Percentiles rank a stretch among this genome's conserved stretches.
Conservation (phyloP, 2,113 vertebrate genomes). For the Coptodon bakossiorum region DNA sequence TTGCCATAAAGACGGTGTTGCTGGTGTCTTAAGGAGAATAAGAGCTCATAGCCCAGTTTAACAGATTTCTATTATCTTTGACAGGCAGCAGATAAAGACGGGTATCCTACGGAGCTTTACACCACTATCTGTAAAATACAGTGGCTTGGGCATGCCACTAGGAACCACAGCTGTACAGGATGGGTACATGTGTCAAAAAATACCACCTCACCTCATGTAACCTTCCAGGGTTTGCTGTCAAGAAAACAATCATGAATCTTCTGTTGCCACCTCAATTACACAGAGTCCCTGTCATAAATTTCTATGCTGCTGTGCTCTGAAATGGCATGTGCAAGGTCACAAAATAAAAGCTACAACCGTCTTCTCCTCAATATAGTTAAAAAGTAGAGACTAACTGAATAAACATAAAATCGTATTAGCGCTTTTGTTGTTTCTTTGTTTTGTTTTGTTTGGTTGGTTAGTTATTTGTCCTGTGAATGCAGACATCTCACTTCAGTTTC, state of each 20-base stretch:
- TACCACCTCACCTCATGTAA: not conserved
- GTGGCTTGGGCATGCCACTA: not conserved
- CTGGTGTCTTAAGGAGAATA: not conserved
- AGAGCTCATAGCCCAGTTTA: not conserved
- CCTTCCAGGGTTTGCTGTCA: constrained; percentile 11
- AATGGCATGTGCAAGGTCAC: not conserved
- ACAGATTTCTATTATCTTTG: constrained; percentile 14
- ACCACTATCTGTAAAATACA: not conserved
- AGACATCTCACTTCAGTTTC: not conserved
- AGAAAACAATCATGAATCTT: not conserved
- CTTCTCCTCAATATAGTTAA: not conserved
- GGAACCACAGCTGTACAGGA: not conserved
- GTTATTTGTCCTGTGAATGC: not conserved
- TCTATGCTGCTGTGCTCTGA: not conserved
- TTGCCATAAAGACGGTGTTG: not conserved
- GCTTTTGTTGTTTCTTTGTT: not conserved
- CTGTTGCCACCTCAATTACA: not conserved
- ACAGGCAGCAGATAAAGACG: not conserved
- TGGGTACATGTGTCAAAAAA: not conserved
- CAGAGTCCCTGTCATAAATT: not conserved
- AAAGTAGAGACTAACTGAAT: not conserved
- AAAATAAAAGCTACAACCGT: not conserved
- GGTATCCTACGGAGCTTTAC: not conserved
- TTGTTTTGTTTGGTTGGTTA: fast-evolving
- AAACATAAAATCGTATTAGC: not conserved